Evolutionary conservation across 2,113 vertebrate genomes (phyloP).

Genomic region (Rhodinocichla rosea): DNA sequence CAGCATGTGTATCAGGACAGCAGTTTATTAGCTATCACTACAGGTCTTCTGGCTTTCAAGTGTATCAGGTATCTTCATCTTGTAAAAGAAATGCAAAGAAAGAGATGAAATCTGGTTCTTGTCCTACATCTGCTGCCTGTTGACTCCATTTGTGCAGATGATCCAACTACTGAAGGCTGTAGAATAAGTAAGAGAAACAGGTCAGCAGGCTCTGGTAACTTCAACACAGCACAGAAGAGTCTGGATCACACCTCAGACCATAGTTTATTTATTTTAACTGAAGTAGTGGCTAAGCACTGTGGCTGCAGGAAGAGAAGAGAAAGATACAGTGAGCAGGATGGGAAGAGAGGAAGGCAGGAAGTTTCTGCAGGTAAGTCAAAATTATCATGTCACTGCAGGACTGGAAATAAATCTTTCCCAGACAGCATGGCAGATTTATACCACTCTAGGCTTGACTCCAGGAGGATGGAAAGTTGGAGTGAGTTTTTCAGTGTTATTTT

Average conservation of each 20-base stretch:
- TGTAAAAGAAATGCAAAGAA: neutral
- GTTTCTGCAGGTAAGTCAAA: neutral
- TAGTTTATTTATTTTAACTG: neutral
- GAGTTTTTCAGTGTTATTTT: neutral
- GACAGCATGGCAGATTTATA: neutral
- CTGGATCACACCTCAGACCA: neutral
- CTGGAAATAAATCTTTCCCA: neutral
- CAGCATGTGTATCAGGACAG: neutral
- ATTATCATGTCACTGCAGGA: neutral
- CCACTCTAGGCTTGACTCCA: neutral
- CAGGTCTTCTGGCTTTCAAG: neutral
- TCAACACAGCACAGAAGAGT: neutral
- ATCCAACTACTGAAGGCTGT: neutral
- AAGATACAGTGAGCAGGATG: fast-evolving
- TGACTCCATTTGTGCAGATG: neutral
- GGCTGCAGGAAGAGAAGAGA: neutral
- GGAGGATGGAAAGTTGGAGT: neutral
- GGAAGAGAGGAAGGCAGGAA: neutral
- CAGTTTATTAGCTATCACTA: neutral
- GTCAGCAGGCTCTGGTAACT: neutral
- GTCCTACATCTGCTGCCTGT: neutral
- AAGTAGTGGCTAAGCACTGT: neutral
- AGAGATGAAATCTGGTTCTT: neutral
- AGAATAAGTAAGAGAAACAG: neutral
- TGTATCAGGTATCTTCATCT: neutral